phyloP scores from a whole-genome alignment of 2,797 vertebrate genomes.

The Manis crassicaudata region DNA sequence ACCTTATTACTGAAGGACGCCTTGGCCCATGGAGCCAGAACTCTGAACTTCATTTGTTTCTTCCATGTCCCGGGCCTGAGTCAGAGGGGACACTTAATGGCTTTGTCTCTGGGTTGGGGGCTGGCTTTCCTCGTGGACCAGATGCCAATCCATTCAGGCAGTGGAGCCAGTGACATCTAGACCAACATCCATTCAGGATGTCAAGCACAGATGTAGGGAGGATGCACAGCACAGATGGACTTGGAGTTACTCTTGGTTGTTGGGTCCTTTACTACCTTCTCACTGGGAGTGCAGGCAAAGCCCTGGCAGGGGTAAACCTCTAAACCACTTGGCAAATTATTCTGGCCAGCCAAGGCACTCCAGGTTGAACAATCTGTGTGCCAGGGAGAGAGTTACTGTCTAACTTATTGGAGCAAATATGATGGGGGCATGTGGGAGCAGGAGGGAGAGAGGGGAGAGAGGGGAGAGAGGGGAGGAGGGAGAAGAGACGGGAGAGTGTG shows the following conservation, averaged over 20 bases:
- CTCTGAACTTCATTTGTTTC: not conserved
- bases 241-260: not conserved
- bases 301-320: not conserved
- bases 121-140: not conserved
- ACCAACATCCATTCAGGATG: not conserved
- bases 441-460: no score
- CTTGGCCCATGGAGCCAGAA: not conserved
- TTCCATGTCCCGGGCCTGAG: not conserved
- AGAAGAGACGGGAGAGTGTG: not conserved
- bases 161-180: not conserved
- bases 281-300: not conserved
- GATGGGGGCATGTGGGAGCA: accelerated
- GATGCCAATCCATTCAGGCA: not conserved
- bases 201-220: not conserved
- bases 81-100: not conserved
- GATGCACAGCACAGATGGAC: not conserved
- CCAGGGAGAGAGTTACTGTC: not conserved
- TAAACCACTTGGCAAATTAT: constrained; percentile 15
- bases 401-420: not conserved
- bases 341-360: not conserved
- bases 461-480: not conserved
- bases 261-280: not conserved
- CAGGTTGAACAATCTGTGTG: accelerated
- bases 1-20: not conserved
- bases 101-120: not conserved